Base-by-base conservation (phyloP, 1,140 invertebrate genomes). In the Apis mellifera region DNA sequence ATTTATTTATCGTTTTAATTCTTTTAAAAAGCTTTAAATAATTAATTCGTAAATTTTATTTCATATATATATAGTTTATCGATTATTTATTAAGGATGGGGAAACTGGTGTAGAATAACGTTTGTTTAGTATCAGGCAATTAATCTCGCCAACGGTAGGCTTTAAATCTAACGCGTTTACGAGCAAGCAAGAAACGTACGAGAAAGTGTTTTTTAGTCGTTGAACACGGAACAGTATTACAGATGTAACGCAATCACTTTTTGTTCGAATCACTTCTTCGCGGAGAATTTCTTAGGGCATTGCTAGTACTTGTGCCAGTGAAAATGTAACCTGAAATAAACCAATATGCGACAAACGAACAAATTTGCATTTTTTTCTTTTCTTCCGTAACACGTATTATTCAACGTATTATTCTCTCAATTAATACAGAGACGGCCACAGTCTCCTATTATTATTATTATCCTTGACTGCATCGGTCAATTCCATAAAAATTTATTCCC, bases 301-400 rank as follows among this genome's bases (percentile, higher is more conserved):
- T 89, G 75, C 62, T 84, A 83, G 70, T 80, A 70, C 54, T 85
- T 86, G 84, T 86, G 86, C 85, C 84, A 89, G 73, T 62, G 52
- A 84, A n/a, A 86, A 72, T 91, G 90, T 91, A 91, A 85, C 52
- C 32, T 64, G 65, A 89, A 91, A 91, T 91, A 91, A 90, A 88
- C 15, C 26, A 87, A 87, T 87, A 48, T 42, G 32, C 32, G 32
- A 42, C 32, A 13, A 76, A 87, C 66, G 57, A 68, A 88, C 26
- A 54, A 88, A 76, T 72, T 62, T 80, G 78, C 62, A 55, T 70
- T 71, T 21, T 64, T 70, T 55, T 81, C 55, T 15, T 42, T 71
- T 32, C 17, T 32, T 32, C 19, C 26, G 26, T 1, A 26, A 26
- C 26, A 68, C 32, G 7, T 42, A 19, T 32, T 48, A n/a, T 15